Evolutionary conservation across 1,140 invertebrate species (phyloP), one percentile per base, ranked within the genome.

Genomic region (Nasonia vitripennis): DNA sequence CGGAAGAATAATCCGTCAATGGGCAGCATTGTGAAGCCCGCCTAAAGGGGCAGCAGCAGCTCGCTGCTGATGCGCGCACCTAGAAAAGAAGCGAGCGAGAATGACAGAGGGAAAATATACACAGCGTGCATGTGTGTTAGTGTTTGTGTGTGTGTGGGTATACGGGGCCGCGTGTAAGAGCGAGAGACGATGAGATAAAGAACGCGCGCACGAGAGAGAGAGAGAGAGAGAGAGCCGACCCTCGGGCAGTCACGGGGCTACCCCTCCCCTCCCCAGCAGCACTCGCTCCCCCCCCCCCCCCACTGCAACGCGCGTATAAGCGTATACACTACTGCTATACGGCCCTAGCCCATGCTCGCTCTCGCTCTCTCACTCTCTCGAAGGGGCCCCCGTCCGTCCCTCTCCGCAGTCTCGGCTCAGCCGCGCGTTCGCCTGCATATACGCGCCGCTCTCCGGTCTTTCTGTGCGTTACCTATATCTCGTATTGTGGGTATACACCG

Each of bases 1-100:
- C 34, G 17, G 55, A n/a, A 82, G 87, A 68, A 62, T 79, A 77
- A 77, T 85, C 70, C 70, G 73, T 75, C 80, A 82, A 73, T 84
- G 77, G 81, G 0, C 71, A 45, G 79, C 41, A 75, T 78, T 55
- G 80, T 83, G 48, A 34, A 73, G 41, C 31, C 7, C 17, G 48
- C 75, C 67, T 82, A 83, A 67, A 67, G 74, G 37, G 23, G 37
- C 34, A 68, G 20, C 2, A 51, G 11, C 12, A 37, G 78, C 78
- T 67, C 67, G 14, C 23, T 31, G 14, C 23, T 31, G 48, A 55
- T n/a, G 20, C 37, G 70, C 48, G n/a, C 77, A 70, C 48, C 82
- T 78, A 78, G 80, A 70, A 67, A 81, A 23, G 67, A 70, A 70
- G 41, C 1, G 37, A 68, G 6, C 62, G 78, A 74, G 73, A 75